Base-by-base conservation (phyloP, 2,113 vertebrate genomes). In the Dolichallabes microphthalmus region DNA sequence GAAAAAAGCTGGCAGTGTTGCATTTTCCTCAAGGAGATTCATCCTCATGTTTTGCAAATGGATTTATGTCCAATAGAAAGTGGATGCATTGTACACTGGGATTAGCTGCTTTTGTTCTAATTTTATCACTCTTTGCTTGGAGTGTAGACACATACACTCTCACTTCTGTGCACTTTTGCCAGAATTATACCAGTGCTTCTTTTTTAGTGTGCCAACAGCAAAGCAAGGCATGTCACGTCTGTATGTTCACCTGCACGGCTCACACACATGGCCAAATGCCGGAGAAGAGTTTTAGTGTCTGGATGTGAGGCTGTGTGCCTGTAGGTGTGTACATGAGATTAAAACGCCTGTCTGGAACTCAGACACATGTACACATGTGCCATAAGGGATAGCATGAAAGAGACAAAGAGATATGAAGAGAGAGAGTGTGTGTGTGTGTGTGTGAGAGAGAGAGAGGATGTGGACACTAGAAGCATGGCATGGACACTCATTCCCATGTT, bases 401-500 rank as follows among this genome's bases (percentile, higher is more conserved):
- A 68, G 19, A 78, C n/a, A 63, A 15, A 74, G 45, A 55, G 66
- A 61, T 0, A 57, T 55, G 32, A 45, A 58, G 60, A 80, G 64
- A 66, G 57, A 61, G n/a, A 76, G 52, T 8, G 45, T 45, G 6
- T 82, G 88, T 89, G 64, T 57, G 15, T 45, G 55, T 60, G 60
- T 61, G 53, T 50, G 66, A 79, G 73, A 77, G 76, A 74, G 30
- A 63, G n/a, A 60, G 32, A 32, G 74, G 88, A 86, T 45, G 80
- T 57, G 76, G 84, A 86, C 80, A 80, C 82, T 89, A 86, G 81
- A 85, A 89, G 89, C 87, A 90, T 71, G 82, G 86, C 64, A 82
- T 87, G 86, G 87, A 87, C 83, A 80, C 74, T 83, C 87, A 89
- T 87, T 90, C 86, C 78, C 83, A 85, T 77, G 86, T 73, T 91